These are phyloP conservation scores for Lasioglossum albipes DNA, from an alignment of 1,140 invertebrate genomes.

Conservation along the genomic window DNA sequence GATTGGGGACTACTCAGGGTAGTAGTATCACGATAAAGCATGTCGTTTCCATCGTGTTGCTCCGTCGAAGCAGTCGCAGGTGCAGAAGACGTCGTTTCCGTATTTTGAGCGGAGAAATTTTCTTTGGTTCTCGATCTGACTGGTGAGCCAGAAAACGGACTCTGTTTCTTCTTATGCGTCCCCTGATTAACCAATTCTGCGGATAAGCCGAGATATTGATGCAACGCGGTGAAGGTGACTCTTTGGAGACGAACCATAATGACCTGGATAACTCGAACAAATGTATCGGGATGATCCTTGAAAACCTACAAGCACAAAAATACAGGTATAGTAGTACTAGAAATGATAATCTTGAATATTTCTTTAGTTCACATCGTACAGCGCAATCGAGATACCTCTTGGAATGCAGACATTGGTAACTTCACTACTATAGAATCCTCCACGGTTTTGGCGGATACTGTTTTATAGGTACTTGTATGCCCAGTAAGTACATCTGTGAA, in stretches of 20 bases:
- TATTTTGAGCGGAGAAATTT: conserved; percentile 65
- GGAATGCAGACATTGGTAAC: conserved; percentile 93
- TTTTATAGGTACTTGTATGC: conserved; percentile 97
- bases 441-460: conserved; percentile 95
- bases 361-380: background rate
- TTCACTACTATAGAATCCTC: conserved; percentile 94
- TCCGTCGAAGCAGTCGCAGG: conserved; percentile 37
- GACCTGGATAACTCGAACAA: conserved; percentile 97
- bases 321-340: background rate
- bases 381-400: conserved; percentile 81
- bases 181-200: conserved; percentile 91
- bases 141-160: conserved; percentile 79
- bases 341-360: background rate
- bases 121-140: conserved; percentile 76
- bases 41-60: conserved; percentile 51
- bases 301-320: conserved; percentile 80
- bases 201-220: conserved; percentile 96
- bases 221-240: conserved; percentile 98
- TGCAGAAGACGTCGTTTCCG: conserved; percentile 51
- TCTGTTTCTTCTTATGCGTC: conserved; percentile 77
- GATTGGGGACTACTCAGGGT: conserved; percentile 67
- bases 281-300: conserved; percentile 94
- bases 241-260: conserved; percentile 98
- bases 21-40: conserved; percentile 45
- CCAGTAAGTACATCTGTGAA: conserved; percentile 98